Base-by-base conservation (phyloP, 2,888 invertebrate genomes). In the Xestia ashworthii region DNA sequence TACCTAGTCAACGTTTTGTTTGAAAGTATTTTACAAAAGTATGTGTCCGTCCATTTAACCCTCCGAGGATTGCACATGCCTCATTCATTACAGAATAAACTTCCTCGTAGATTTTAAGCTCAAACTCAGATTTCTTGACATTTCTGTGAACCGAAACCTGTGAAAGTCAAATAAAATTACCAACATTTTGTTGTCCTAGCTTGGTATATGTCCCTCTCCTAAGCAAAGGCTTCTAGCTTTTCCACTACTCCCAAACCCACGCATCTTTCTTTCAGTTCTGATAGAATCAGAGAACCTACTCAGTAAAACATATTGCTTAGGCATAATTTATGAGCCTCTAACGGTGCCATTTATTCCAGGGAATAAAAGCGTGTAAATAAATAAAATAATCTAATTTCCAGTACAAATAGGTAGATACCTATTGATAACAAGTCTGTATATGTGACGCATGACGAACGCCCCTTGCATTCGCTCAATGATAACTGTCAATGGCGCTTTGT, bases 381-480 rank as follows among this genome's bases (percentile, higher is more conserved):
- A 78, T 74, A 75, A 58, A 71, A 71, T 60, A 72, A 69, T 46
- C 4, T 50, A 48, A 68, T 74, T 74, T 46, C n/a, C 68, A 44
- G 68, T 66, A 70, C 55, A 77, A 62, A 70, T 70, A 58, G 16
- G 48, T 75, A 58, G 16, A 44, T 75, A 25, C 12, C 32, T 55
- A 65, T 60, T 75, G 81, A 78, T 75, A 83, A 58, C 48, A 5
- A 1, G n/a, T 44, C 44, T 16, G 38, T 12, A n/a, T 58, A 44
- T n/a, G 48, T 87, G 84, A 81, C 82, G 80, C 78, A 81, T 9
- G 58, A 46, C 62, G 12, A 71, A 86, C 86, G 87, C 86, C 86
- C 86, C 87, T 76, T 76, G 73, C 60, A 71, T 38, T 73, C 70
- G 66, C 41, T 66, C 71, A 64, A 46, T 74, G 80, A 81, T 87